Percentiles rank a stretch among this genome's conserved stretches.
These are phyloP conservation scores for Gryllus bimaculatus DNA, from an alignment of 1,140 invertebrate genomes.

Conservation along the genomic window DNA sequence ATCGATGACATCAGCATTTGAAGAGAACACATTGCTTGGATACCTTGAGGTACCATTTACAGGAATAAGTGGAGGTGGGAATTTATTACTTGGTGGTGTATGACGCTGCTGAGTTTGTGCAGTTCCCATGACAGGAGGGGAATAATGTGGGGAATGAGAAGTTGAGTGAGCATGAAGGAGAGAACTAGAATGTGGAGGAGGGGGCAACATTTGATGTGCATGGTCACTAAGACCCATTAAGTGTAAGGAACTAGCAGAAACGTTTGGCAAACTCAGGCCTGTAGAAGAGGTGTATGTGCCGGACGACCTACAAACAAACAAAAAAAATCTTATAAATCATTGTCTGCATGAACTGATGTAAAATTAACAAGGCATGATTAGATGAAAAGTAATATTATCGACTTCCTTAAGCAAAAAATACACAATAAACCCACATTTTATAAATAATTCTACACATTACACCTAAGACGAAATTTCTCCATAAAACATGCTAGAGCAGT, in stretches of 20 bases:
- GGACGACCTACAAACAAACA: constrained; percentile 9
- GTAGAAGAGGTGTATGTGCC: constrained; percentile 29
- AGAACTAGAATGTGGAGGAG: constrained; percentile 37
- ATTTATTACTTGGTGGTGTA: constrained; percentile 40
- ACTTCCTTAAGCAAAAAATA: too few species aligned
- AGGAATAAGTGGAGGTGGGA: constrained; percentile 46
- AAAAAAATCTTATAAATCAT: background rate
- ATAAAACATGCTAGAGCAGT: too few species aligned
- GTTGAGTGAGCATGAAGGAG: constrained; percentile 31
- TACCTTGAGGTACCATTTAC: constrained; percentile 27
- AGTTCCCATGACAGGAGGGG: constrained; percentile 37
- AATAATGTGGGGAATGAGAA: constrained; percentile 33
- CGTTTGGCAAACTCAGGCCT: constrained; percentile 31
- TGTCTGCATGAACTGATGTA: too few species aligned
- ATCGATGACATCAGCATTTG: constrained; percentile 28
- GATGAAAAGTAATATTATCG: too few species aligned
- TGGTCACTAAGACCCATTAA: constrained; percentile 13
- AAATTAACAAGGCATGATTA: too few species aligned
- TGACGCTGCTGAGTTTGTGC: constrained; percentile 36
- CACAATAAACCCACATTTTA: too few species aligned
- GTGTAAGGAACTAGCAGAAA: constrained; percentile 16
- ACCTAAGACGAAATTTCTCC: too few species aligned
- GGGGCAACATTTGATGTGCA: constrained; percentile 18
- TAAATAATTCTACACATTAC: too few species aligned
- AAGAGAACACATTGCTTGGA: constrained; percentile 17